phyloP scores from a whole-genome alignment of 2,797 vertebrate genomes.

The Coilia nasus region DNA sequence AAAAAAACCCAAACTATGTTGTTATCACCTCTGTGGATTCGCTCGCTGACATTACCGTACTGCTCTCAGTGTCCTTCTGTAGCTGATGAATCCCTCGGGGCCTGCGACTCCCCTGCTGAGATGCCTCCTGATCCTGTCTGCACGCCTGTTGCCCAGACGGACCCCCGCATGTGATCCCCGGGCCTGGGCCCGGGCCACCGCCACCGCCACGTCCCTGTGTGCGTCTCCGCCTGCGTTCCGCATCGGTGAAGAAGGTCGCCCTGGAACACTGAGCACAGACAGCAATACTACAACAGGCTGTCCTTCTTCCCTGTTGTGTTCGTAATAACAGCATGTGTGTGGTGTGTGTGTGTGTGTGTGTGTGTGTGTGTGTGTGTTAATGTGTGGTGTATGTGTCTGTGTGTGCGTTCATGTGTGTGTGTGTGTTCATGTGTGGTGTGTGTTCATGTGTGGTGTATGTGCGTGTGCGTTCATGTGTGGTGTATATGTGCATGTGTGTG shows the following conservation, averaged over 20 bases:
- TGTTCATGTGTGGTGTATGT: background rate
- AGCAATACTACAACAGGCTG: slow-evolving; percentile 30
- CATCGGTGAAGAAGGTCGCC: slow-evolving; percentile 38
- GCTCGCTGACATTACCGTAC: background rate
- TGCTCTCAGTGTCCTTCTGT: background rate
- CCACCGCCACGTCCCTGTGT: background rate
- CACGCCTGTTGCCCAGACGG: slow-evolving; percentile 6
- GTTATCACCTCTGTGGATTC: background rate
- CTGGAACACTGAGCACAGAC: slow-evolving; percentile 40
- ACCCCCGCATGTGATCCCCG: background rate
- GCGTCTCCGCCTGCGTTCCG: slow-evolving; percentile 31
- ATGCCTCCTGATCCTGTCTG: slow-evolving; percentile 23
- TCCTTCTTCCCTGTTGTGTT: slow-evolving; percentile 24
- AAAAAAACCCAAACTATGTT: no score
- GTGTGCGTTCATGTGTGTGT: background rate
- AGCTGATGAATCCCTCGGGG: background rate
- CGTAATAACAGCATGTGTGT: background rate
- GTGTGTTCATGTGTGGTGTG: background rate
- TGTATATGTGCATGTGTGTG: background rate
- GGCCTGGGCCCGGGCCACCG: background rate
- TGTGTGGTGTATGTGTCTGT: background rate
- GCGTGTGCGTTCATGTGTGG: background rate
- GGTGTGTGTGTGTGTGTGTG: background rate
- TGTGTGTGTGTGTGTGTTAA: background rate
- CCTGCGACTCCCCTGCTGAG: background rate